Evolutionary conservation across 2,797 vertebrate species (phyloP), one percentile per base, ranked within the genome.

Genomic region (Gallinago stenura): DNA sequence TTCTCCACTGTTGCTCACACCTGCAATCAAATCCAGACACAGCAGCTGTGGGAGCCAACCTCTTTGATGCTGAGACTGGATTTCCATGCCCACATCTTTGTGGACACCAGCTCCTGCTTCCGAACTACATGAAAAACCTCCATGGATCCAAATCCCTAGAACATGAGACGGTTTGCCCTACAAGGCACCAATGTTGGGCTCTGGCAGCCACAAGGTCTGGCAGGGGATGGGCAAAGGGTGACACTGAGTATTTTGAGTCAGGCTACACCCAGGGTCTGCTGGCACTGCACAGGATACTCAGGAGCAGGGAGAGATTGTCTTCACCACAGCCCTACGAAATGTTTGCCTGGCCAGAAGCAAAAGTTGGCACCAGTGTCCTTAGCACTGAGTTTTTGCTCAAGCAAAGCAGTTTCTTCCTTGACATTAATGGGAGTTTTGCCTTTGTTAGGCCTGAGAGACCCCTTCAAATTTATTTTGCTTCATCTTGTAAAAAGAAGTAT

Each of bases 141-240:
- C 0, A 0, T 1, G 5, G 62, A 51, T 76, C 48, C 43, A 46
- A 28, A 50, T 21, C 37, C 54, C 13, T 8, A 21, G 31, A 4
- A 41, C 0, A 0, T 0, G 37, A 41, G 65, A 8, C 8, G 53
- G 51, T 61, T 22, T 53, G 25, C 14, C 26, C 12, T 2, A 3
- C 0, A 0, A 11, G 22, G 54, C 30, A 37, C 16, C 6, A 1
- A 41, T 6, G 11, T 8, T 30, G 48, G 56, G 30, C 81, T 66
- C 25, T 3, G 11, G 39, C 3, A 17, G 48, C 33, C 5, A 4
- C 13, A 1, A 0, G 31, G 16, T 12, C 69, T 33, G 69, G n/a
- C 28, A 73, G 56, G 61, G 15, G 31, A 15, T 14, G 43, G 75
- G 25, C 43, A 41, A 58, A 50, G 35, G 22, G 11, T 65, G 57